phyloP scores from a whole-genome alignment of 2,888 invertebrate genomes.

The Epirrita christyi region DNA sequence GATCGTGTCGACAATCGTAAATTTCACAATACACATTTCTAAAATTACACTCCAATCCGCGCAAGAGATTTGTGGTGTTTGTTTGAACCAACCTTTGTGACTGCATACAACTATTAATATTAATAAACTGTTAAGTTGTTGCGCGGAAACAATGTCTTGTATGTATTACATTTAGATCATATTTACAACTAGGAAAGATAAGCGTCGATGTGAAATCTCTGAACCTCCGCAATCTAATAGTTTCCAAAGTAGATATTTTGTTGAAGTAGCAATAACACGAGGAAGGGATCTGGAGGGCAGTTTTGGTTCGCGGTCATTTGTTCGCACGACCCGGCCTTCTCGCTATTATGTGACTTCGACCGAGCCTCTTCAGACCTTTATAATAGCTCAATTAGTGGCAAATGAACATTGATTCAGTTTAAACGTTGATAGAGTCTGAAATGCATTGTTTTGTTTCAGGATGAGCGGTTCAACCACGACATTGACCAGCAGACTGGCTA shows the following conservation, averaged over 20 bases:
- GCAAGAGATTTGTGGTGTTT: slow-evolving; percentile 39
- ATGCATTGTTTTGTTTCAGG: slow-evolving; percentile 58
- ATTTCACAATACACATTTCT: slow-evolving; percentile 41
- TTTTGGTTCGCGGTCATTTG: slow-evolving; percentile 59
- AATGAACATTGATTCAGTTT: neutral
- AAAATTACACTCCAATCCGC: slow-evolving; percentile 44
- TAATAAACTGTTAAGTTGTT: slow-evolving; percentile 10
- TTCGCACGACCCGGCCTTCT: slow-evolving; percentile 51
- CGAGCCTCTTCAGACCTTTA: slow-evolving; percentile 34
- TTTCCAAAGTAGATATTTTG: slow-evolving; percentile 19
- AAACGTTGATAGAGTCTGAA: neutral
- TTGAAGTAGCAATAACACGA: slow-evolving; percentile 43
- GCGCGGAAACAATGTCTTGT: neutral
- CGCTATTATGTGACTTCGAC: slow-evolving; percentile 48
- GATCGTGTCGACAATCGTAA: slow-evolving; percentile 43
- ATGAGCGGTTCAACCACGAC: slow-evolving; percentile 94
- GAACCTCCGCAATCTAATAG: slow-evolving; percentile 11
- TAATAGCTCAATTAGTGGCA: slow-evolving; percentile 44
- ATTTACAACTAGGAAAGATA: neutral
- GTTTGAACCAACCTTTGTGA: slow-evolving; percentile 34
- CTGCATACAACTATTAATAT: slow-evolving; percentile 26
- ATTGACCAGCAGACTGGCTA: slow-evolving; percentile 97
- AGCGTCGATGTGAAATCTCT: slow-evolving; percentile 4
- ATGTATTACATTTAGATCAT: neutral
- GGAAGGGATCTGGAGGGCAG: slow-evolving; percentile 27